phyloP scores from a whole-genome alignment of 2,888 invertebrate species.

The Pristionchus arcanus region DNA sequence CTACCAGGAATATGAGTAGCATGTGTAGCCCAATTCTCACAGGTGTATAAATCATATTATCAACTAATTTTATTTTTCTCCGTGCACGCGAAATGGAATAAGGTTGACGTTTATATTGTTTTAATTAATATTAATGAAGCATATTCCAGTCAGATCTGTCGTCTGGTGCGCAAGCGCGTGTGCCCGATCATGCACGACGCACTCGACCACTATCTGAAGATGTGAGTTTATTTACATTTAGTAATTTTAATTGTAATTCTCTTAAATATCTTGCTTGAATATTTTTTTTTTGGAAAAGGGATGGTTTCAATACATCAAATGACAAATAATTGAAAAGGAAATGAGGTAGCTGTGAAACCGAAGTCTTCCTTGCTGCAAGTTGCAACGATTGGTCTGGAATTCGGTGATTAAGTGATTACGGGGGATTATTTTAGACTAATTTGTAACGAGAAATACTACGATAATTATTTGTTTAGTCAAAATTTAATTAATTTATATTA shows the following conservation, averaged over 20 bases:
- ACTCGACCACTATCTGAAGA: slow-evolving; percentile 35
- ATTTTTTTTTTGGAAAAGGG: no score
- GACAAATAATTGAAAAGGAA: neutral
- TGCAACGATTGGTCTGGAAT: neutral
- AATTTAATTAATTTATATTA: neutral
- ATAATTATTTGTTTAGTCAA: neutral
- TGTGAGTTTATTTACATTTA: neutral
- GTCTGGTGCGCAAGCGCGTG: neutral
- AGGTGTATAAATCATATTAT: no score
- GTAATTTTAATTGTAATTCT: neutral
- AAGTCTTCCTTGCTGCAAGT: neutral
- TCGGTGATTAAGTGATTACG: neutral
- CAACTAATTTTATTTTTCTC: no score
- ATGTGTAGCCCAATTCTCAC: no score
- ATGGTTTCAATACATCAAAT: neutral
- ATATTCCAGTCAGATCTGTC: slow-evolving; percentile 11
- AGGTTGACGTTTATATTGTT: no score
- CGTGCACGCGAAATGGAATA: no score
- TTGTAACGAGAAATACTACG: neutral
- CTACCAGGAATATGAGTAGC: no score
- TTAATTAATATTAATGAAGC: neutral
- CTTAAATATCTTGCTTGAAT: no score
- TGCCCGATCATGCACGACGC: slow-evolving; percentile 23
- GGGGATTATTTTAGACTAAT: no score
- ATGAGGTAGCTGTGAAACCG: no score